phyloP scores from a whole-genome alignment of 1,140 invertebrate genomes.

The Nasonia longicornis region DNA sequence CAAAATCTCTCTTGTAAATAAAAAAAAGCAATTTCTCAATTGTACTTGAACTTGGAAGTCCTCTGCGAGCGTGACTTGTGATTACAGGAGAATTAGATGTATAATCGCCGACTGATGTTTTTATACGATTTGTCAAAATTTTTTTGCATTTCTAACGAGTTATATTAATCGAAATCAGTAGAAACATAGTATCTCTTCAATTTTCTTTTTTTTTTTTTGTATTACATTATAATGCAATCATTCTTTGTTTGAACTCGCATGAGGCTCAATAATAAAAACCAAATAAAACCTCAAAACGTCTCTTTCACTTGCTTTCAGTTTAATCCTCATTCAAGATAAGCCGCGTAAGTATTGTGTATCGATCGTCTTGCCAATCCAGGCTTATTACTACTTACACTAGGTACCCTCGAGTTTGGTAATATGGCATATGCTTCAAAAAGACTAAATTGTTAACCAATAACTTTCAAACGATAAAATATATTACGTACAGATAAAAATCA shows the following conservation, averaged over 20 bases:
- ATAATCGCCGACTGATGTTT: constrained; percentile 32
- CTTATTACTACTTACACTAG: no score
- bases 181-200: background rate
- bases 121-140: constrained; percentile 41
- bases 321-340: background rate
- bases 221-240: constrained; percentile 20
- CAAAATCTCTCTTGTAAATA: constrained; percentile 38
- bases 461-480: no score
- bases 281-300: constrained; percentile 11
- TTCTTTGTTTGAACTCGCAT: constrained; percentile 32
- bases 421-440: no score
- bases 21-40: constrained; percentile 41
- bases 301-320: background rate
- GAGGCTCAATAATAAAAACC: constrained; percentile 35
- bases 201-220: constrained; percentile 37
- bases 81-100: constrained; percentile 11
- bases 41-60: constrained; percentile 28
- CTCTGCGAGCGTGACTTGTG: constrained; percentile 19
- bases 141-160: constrained; percentile 30
- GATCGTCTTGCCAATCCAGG: no score
- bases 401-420: no score
- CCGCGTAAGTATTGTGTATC: no score
- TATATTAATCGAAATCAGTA: constrained; percentile 13
- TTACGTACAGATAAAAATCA: no score
- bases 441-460: no score